phyloP scores from a whole-genome alignment of 2,888 invertebrate genomes.

The Oscheius sp. region DNA sequence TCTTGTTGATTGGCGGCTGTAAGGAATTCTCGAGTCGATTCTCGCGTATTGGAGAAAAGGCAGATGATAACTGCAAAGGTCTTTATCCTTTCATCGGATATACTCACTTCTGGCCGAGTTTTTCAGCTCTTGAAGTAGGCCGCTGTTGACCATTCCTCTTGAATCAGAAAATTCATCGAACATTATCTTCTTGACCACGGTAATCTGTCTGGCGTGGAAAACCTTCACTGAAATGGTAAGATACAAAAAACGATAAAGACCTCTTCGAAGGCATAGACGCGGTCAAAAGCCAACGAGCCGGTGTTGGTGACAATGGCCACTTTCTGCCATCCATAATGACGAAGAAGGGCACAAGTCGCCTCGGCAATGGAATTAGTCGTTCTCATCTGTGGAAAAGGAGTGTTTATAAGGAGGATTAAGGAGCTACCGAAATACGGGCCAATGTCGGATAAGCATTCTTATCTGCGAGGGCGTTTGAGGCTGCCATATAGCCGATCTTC shows the following conservation, averaged over 20 bases:
- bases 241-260: too few species aligned
- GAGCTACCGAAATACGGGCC: slow-evolving; percentile 47
- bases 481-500: slow-evolving; percentile 67
- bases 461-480: slow-evolving; percentile 58
- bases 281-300: slow-evolving; percentile 54
- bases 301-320: slow-evolving; percentile 61
- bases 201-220: slow-evolving; percentile 48
- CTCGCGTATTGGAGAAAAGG: slow-evolving; percentile 57
- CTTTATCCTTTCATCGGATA: not conserved
- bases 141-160: slow-evolving; percentile 52
- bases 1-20: slow-evolving; percentile 50
- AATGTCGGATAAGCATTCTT: slow-evolving; percentile 60
- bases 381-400: slow-evolving; percentile 36
- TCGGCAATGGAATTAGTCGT: slow-evolving; percentile 70
- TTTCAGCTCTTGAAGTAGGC: slow-evolving; percentile 50
- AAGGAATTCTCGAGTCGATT: slow-evolving; percentile 54
- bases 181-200: slow-evolving; percentile 58
- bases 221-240: too few species aligned
- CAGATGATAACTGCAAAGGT: slow-evolving; percentile 53
- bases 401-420: not conserved
- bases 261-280: slow-evolving; percentile 56
- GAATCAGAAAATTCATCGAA: slow-evolving; percentile 56
- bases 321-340: slow-evolving; percentile 67
- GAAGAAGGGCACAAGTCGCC: slow-evolving; percentile 62
- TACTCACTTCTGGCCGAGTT: slow-evolving; percentile 52